Evolutionary conservation across 1,140 invertebrate genomes (phyloP).

Genomic region (Calliphora vicina): DNA sequence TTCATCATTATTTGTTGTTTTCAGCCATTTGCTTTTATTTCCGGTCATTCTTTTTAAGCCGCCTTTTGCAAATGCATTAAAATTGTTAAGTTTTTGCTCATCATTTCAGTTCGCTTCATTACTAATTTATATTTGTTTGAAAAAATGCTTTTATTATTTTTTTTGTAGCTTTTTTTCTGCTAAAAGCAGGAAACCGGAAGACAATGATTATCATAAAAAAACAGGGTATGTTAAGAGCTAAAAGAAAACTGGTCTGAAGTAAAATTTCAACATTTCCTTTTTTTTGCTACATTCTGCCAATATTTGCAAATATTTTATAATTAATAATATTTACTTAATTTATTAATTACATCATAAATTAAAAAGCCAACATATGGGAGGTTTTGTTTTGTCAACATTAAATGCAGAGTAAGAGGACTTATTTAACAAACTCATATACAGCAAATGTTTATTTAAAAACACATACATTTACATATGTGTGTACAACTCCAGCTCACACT

Average conservation of each 20-base stretch:
- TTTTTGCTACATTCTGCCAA: neutral
- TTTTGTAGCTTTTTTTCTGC: neutral
- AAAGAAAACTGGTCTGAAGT: too few relatives aligned
- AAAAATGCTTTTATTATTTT: neutral
- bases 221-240: too few relatives aligned
- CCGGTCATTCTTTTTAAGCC: neutral
- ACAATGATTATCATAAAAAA: neutral
- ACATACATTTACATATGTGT: neutral
- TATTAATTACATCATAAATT: neutral
- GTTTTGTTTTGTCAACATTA: neutral
- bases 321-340: neutral
- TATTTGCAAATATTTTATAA: neutral
- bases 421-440: neutral
- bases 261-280: neutral
- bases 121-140: neutral
- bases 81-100: neutral
- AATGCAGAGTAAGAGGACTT: neutral
- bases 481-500: neutral
- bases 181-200: constrained; percentile 7
- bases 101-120: neutral
- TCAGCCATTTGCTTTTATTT: neutral
- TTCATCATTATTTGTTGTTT: too few relatives aligned
- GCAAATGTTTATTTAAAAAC: neutral
- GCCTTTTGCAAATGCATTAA: too few relatives aligned
- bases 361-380: neutral